Conservation (phyloP, 2,888 invertebrate species). For the Alloplasta piceator region DNA sequence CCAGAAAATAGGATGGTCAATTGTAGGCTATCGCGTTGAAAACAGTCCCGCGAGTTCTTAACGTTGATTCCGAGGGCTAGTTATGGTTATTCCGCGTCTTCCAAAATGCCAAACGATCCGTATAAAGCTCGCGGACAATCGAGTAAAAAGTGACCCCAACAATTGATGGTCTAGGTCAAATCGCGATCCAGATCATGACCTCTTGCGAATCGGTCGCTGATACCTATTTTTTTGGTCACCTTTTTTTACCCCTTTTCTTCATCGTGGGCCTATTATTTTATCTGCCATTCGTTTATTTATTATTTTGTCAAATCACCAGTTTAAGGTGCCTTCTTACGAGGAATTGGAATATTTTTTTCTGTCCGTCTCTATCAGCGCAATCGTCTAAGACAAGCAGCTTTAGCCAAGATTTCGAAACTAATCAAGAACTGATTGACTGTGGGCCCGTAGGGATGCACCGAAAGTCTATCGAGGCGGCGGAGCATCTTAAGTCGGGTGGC, state of each 20-base stretch:
- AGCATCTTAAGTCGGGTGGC: conserved; percentile 94
- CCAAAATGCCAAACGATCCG: too few relatives aligned
- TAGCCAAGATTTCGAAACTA: conserved; percentile 83
- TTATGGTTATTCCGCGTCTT: too few relatives aligned
- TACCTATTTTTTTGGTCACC: conserved; percentile 11
- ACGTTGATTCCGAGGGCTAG: neutral
- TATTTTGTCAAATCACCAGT: conserved; percentile 18
- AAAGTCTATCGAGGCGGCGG: conserved; percentile 98
- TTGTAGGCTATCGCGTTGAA: too few relatives aligned
- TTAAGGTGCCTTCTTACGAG: conserved; percentile 65
- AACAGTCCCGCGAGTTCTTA: conserved; percentile 18
- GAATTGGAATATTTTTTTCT: conserved; percentile 78
- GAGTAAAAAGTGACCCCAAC: neutral
- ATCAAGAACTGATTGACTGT: conserved; percentile 83
- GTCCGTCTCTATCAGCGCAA: conserved; percentile 83
- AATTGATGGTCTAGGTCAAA: too few relatives aligned
- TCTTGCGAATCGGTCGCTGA: too few relatives aligned
- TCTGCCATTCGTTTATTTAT: conserved; percentile 18
- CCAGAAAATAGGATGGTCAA: too few relatives aligned
- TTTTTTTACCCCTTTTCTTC: conserved; percentile 30
- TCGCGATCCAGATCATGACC: too few relatives aligned
- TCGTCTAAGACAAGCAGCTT: conserved; percentile 83
- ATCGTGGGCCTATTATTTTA: conserved; percentile 47
- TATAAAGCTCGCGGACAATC: too few relatives aligned
- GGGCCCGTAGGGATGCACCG: conserved; percentile 97